phyloP scores from a whole-genome alignment of 2,113 vertebrate genomes.

The Labeo rohita region DNA sequence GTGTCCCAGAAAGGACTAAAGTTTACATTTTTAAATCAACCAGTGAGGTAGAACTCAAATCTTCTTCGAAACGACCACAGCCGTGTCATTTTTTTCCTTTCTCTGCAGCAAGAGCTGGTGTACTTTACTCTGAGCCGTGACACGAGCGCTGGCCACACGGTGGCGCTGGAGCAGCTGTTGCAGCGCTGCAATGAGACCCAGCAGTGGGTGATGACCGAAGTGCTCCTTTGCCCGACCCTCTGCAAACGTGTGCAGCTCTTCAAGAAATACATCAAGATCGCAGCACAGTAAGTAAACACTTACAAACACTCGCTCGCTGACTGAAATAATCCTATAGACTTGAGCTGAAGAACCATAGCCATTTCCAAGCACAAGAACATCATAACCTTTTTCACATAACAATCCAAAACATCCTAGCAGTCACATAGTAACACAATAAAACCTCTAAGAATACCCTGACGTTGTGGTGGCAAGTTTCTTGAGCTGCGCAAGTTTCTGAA shows the following conservation, averaged over 20 bases:
- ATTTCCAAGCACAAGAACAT: neutral
- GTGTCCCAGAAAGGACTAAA: neutral
- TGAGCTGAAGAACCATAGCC: neutral
- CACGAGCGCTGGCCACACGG: slow-evolving; percentile 79
- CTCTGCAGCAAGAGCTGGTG: slow-evolving; percentile 92
- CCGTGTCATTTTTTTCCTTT: neutral
- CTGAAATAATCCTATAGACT: neutral
- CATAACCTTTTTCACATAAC: neutral
- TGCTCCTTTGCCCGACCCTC: slow-evolving; percentile 87
- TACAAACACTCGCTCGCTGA: neutral
- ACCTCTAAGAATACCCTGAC: no score
- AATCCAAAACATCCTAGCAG: neutral
- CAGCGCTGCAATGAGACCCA: slow-evolving; percentile 96
- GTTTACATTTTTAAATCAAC: neutral
- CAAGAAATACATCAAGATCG: slow-evolving; percentile 98
- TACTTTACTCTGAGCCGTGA: slow-evolving; percentile 94
- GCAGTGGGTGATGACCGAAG: slow-evolving; percentile 95
- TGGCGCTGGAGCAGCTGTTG: slow-evolving; percentile 88
- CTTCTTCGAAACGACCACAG: neutral
- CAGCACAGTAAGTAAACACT: slow-evolving; percentile 87
- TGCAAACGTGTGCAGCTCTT: slow-evolving; percentile 94
- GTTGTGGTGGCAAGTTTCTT: no score
- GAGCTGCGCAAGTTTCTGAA: no score
- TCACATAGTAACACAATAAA: neutral
- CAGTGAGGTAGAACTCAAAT: neutral